Evolutionary conservation across 2,113 vertebrate species (phyloP), one percentile per base, ranked within the genome.

Genomic region (Zootoca vivipara): DNA sequence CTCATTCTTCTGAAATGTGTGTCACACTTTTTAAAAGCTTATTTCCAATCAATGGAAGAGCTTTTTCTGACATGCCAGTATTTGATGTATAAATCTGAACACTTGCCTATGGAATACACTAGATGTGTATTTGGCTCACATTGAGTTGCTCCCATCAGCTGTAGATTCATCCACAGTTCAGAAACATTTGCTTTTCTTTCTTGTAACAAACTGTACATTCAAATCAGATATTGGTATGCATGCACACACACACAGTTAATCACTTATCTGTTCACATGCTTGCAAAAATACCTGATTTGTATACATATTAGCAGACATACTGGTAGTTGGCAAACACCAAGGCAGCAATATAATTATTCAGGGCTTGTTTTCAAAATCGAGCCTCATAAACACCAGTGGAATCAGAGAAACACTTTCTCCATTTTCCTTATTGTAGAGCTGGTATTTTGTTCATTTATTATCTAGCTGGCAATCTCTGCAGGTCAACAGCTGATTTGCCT

Each of bases 101-200:
- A 78, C 42, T 74, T 83, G 64, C 58, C 75, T 82, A 82, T 85
- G 72, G 70, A 90, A 82, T 82, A 82, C 79, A 75, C 78, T 79
- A 77, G 18, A 80, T 87, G 62, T 62, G 58, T 72, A 86, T 90
- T 85, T 93, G 74, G 35, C 58, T 89, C 75, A 91, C n/a, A 58
- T 72, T 89, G 78, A 67, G 56, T 80, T 90, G 74, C 82, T 72
- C 86, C 5, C 67, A 90, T 89, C 89, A 89, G 78, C 26, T 83
- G 74, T 89, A 84, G 67, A 87, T 93, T 88, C 42, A 90, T 42
- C 75, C 78, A 79, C 64, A 74, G 73, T 89, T 89, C 83, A 85
- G 81, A 85, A 89, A 86, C 67, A 77, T 77, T 86, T 86, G 58
- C 33, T 78, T 83, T 83, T 69, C 73, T 52, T 83, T 77, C 74